A percentile compares a stretch with the other conserved stretches of the same genome.
These are phyloP conservation scores for Leptobrachium ailaonicum DNA, from an alignment of 2,113 vertebrate species.

Conservation along the genomic window DNA sequence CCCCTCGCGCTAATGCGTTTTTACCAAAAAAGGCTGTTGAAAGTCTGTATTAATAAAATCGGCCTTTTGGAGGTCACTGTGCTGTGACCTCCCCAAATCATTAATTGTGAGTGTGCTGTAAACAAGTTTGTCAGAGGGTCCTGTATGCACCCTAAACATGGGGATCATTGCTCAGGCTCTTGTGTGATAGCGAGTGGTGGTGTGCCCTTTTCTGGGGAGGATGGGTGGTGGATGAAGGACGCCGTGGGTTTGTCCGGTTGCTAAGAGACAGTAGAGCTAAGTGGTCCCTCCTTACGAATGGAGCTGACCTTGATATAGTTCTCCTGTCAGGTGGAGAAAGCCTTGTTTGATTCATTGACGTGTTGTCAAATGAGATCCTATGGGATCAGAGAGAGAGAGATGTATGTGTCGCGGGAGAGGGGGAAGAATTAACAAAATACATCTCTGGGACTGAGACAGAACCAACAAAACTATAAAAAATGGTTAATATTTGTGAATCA, in stretches of 20 bases:
- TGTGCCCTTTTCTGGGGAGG: conserved; percentile 11
- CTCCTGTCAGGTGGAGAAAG: conserved; percentile 29
- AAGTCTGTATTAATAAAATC: too few relatives aligned
- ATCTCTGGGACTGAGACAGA: too few relatives aligned
- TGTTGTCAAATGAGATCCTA: conserved; percentile 40
- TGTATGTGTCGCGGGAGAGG: conserved; percentile 6
- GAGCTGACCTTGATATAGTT: conserved; percentile 37
- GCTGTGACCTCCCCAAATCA: neutral
- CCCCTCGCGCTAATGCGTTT: too few relatives aligned
- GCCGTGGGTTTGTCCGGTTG: conserved; percentile 8
- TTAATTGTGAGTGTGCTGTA: conserved; percentile 40
- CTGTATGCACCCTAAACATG: conserved; percentile 8
- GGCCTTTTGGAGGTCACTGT: conserved; percentile 1
- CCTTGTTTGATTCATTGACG: conserved; percentile 43
- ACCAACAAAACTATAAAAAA: too few relatives aligned
- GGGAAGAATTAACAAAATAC: neutral
- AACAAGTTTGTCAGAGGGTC: neutral
- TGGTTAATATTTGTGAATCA: too few relatives aligned
- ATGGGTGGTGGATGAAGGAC: neutral
- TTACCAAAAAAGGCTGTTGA: too few relatives aligned
- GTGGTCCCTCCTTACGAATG: conserved; percentile 5
- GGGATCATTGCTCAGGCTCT: neutral
- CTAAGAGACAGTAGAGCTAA: conserved; percentile 37
- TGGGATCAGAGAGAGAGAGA: conserved; percentile 16
- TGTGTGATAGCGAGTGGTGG: conserved; percentile 10